Conservation (phyloP, 2,888 invertebrate genomes). For the Nasonovia ribisnigri region DNA sequence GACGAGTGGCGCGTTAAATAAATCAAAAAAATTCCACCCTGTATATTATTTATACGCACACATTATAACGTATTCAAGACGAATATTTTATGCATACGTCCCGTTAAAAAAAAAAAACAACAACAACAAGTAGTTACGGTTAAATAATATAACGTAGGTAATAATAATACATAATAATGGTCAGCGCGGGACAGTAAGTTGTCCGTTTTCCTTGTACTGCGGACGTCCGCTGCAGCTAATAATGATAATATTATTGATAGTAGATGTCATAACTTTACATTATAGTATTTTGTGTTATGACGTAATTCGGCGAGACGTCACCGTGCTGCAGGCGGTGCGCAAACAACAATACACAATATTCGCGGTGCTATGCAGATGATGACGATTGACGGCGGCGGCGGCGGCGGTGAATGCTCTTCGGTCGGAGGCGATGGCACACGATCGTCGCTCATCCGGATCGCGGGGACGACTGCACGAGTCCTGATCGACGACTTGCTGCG, state of each 20-base stretch:
- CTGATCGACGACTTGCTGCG: background rate
- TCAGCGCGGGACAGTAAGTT: background rate
- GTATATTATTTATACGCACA: background rate
- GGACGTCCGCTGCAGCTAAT: background rate
- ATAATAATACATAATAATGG: background rate
- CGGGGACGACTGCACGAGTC: background rate
- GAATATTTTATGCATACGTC: background rate
- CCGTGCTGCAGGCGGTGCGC: background rate
- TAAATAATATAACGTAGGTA: background rate
- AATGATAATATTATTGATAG: background rate
- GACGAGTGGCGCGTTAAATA: background rate
- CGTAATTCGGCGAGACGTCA: slow-evolving; percentile 15
- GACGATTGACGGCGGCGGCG: background rate
- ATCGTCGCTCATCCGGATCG: background rate
- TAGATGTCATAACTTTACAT: background rate
- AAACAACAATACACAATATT: background rate
- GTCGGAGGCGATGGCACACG: background rate
- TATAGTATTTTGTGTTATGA: background rate
- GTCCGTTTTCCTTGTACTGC: background rate
- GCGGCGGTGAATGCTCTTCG: background rate
- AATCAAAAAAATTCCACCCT: background rate
- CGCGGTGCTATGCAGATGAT: background rate
- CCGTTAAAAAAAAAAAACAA: background rate
- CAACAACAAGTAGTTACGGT: background rate
- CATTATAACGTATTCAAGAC: background rate